Conservation (phyloP, 2,113 vertebrate genomes). For the Tretioscincus oriximinensis region DNA sequence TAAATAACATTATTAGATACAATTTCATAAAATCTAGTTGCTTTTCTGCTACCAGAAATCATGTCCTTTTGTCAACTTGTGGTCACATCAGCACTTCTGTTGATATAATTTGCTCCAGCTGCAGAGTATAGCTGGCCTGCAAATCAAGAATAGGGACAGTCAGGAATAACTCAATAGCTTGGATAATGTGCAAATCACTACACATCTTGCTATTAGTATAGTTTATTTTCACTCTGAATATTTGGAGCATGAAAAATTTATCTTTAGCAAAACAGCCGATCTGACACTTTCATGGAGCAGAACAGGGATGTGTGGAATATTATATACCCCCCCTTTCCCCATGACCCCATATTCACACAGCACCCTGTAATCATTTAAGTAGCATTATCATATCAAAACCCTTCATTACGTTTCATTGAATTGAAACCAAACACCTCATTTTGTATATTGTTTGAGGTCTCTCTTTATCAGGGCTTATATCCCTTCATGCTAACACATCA, state of each 20-base stretch:
- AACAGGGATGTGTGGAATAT: constrained; percentile 75
- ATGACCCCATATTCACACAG: constrained; percentile 46
- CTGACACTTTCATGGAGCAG: constrained; percentile 76
- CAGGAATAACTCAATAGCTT: constrained; percentile 87
- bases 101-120: constrained; percentile 89
- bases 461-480: constrained; percentile 41
- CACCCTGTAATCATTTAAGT: constrained; percentile 66
- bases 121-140: constrained; percentile 85
- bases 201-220: constrained; percentile 81
- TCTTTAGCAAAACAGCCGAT: constrained; percentile 83
- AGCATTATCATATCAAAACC: constrained; percentile 71
- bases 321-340: constrained; percentile 58
- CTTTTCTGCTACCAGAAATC: constrained; percentile 88
- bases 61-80: constrained; percentile 90
- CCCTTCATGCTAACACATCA: constrained; percentile 47
- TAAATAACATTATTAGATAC: constrained; percentile 89
- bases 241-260: constrained; percentile 84
- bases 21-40: constrained; percentile 89
- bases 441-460: constrained; percentile 60
- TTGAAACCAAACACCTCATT: constrained; percentile 66
- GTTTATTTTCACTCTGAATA: constrained; percentile 79
- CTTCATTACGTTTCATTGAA: constrained; percentile 64
- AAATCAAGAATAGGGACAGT: constrained; percentile 87
- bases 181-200: constrained; percentile 88
- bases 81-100: constrained; percentile 89